phyloP scores from a whole-genome alignment of 2,113 vertebrate genomes.

The Sylvia atricapilla region DNA sequence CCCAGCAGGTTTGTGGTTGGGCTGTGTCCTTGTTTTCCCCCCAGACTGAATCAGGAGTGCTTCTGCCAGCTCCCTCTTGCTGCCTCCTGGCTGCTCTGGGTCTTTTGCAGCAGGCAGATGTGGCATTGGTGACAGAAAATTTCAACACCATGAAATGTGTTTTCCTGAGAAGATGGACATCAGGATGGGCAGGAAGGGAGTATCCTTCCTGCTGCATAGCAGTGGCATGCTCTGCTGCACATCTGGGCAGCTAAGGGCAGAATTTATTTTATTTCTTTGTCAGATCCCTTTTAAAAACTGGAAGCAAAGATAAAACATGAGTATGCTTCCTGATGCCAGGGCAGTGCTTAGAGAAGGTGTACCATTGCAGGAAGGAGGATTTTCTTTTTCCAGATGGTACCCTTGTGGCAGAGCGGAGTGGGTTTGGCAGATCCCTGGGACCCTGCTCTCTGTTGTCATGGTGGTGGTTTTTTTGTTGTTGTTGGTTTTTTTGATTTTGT shows the following conservation, averaged over 20 bases:
- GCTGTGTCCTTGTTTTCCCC: neutral
- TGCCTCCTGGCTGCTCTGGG: neutral
- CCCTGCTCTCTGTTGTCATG: neutral
- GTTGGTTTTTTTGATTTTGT: too few species aligned
- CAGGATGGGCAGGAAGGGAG: slow-evolving; percentile 10
- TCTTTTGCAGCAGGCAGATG: neutral
- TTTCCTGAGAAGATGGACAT: slow-evolving; percentile 20
- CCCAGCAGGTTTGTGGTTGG: neutral
- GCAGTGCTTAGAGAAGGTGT: neutral
- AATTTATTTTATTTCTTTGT: neutral
- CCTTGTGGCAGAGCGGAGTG: neutral
- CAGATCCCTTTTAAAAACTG: neutral
- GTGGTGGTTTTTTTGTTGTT: neutral
- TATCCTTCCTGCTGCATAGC: neutral
- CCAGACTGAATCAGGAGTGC: neutral
- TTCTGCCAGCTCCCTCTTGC: neutral
- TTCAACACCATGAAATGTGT: neutral
- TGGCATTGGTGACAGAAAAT: neutral
- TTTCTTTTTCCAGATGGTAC: neutral
- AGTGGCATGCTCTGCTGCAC: neutral
- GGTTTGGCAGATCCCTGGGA: neutral
- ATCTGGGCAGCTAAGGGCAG: neutral
- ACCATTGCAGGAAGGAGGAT: neutral
- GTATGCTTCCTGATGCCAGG: neutral
- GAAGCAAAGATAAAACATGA: neutral